Evolutionary conservation across 2,888 invertebrate species (phyloP), one percentile per base, ranked within the genome.

Genomic region (Ophonus ardosiacus): DNA sequence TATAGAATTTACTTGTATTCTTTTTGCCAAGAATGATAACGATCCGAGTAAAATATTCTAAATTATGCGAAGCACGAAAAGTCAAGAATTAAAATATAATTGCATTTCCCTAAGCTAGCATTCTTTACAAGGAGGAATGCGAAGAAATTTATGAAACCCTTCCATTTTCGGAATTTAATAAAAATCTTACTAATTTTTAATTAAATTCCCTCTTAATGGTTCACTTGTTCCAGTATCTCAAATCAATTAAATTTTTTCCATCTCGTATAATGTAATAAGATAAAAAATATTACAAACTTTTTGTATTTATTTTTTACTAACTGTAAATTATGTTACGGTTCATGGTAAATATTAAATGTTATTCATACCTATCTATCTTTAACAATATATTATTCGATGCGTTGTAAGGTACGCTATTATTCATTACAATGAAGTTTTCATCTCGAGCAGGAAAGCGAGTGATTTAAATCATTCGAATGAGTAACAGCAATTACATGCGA

Each of bases 81-180:
- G 38, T 79, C 57, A 79, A 79, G 61, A 79, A 79, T 79, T 79
- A 79, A 79, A 59, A 79, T 79, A 79, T 61, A 79, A 79, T 59
- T 59, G 24, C 59, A 79, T 61, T 79, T 79, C 24, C 61, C 59
- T 38, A 59, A 59, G 38, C 38, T 65, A 65, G 65, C 65, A 65
- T 65, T 65, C 65, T 65, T 65, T 65, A 65, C 31, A 65, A 38
- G 31, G 38, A 65, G 65, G 65, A 65, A 65, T 65, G 65, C 65
- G 65, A 65, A n/a, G 38, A 65, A 51, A 51, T 56, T 57, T 51
- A 76, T 51, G 31, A 51, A 76, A 76, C 76, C 76, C 51, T 76
- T 76, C 74, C 56, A 76, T 76, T 76, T 56, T 56, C 43, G 21
- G 21, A 76, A 76, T 76, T 76, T 76, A 76, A 76, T 56, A 76